These are phyloP conservation scores for Tyrophagus putrescentiae DNA, from an alignment of 1,140 invertebrate species.

Conservation along the genomic window DNA sequence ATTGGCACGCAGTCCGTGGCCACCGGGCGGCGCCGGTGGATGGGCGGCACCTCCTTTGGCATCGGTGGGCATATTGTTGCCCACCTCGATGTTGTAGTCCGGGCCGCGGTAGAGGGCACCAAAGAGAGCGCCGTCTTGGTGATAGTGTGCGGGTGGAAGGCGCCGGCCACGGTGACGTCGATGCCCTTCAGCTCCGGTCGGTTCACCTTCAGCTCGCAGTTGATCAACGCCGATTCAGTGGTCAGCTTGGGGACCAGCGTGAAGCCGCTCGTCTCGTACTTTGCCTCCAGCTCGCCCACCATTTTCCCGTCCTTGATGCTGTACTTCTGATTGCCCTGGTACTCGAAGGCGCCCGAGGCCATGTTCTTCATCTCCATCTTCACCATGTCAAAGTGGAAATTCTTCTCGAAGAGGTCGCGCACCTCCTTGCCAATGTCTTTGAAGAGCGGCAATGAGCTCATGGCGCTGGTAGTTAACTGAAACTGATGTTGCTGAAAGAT, in stretches of 20 bases:
- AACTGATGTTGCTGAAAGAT: too few species aligned
- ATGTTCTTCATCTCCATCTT: conserved; percentile 2
- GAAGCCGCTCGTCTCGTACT: background rate
- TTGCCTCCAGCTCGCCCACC: background rate
- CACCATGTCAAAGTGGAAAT: conserved; percentile 1
- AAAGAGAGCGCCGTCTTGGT: background rate
- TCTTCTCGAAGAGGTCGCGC: conserved; percentile 2
- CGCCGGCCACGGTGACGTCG: background rate
- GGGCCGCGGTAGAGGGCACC: background rate
- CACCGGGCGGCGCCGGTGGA: background rate
- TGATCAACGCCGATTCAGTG: background rate
- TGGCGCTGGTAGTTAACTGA: background rate
- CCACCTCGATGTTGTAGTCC: background rate
- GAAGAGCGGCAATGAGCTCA: background rate
- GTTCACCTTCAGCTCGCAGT: background rate
- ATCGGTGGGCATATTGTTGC: too few species aligned
- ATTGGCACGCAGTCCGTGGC: background rate
- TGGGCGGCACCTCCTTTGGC: background rate
- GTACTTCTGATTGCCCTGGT: background rate
- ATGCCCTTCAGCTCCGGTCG: background rate
- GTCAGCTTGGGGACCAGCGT: background rate
- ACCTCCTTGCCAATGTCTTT: conserved; percentile 6
- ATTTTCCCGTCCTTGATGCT: conserved; percentile 8
- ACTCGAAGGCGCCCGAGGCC: background rate
- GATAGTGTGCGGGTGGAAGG: background rate